phyloP scores from a whole-genome alignment of 2,113 vertebrate genomes.

The Microtus pennsylvanicus region DNA sequence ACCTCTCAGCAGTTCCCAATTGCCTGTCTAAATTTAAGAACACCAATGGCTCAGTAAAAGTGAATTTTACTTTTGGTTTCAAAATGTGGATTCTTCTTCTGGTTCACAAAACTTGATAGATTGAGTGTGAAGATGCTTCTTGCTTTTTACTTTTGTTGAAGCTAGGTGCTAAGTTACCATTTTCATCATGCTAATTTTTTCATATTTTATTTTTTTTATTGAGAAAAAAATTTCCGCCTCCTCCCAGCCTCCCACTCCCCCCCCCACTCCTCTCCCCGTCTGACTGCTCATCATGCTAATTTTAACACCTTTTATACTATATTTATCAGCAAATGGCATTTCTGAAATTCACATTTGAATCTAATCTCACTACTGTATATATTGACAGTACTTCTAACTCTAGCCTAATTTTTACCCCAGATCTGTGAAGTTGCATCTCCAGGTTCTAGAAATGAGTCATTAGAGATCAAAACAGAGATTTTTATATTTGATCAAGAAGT shows the following conservation, averaged over 20 bases:
- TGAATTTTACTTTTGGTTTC: slow-evolving; percentile 34
- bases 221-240: no score
- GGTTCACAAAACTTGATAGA: slow-evolving; percentile 32
- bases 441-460: slow-evolving; percentile 20
- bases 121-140: neutral
- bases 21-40: slow-evolving; percentile 39
- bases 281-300: slow-evolving; percentile 13
- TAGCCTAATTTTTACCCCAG: slow-evolving; percentile 27
- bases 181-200: slow-evolving; percentile 35
- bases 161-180: slow-evolving; percentile 39
- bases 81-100: neutral
- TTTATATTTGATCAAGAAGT: slow-evolving; percentile 41
- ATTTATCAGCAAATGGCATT: slow-evolving; percentile 1
- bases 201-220: no score
- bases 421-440: neutral
- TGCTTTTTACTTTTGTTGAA: slow-evolving; percentile 46
- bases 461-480: slow-evolving; percentile 3
- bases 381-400: neutral
- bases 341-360: slow-evolving; percentile 24
- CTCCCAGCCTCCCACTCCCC: no score
- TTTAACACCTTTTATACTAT: neutral
- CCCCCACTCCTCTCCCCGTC: no score
- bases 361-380: neutral
- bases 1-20: slow-evolving; percentile 57
- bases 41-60: slow-evolving; percentile 23